Evolutionary conservation across 2,113 vertebrate genomes (phyloP).

Genomic region (Neofelis nebulosa): DNA sequence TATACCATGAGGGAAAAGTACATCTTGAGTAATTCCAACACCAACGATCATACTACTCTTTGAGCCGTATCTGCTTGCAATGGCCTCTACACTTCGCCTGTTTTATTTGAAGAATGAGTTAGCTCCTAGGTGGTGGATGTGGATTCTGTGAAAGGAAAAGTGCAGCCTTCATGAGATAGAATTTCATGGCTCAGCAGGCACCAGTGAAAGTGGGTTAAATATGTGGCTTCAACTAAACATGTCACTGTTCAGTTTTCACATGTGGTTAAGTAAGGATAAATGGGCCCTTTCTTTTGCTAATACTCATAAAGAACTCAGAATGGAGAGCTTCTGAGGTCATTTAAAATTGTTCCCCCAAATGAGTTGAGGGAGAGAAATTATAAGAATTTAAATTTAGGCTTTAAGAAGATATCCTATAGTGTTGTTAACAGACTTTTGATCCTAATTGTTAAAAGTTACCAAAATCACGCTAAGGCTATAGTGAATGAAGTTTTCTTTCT

Average conservation of each 20-base stretch:
- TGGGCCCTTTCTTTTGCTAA: neutral
- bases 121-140: neutral
- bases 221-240: neutral
- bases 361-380: neutral
- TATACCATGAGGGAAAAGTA: neutral
- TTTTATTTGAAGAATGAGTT: neutral
- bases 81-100: neutral
- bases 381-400: conserved; percentile 24
- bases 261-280: neutral
- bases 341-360: neutral
- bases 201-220: neutral
- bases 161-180: neutral
- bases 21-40: neutral
- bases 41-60: neutral
- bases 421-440: neutral
- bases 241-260: neutral
- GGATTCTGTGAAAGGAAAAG: neutral
- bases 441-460: conserved; percentile 27
- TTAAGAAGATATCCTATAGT: neutral
- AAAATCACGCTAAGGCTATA: neutral
- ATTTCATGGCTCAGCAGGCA: neutral
- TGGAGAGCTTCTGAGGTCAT: neutral
- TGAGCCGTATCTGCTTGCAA: neutral
- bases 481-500: neutral
- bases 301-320: neutral